Evolutionary conservation across 2,888 invertebrate species (phyloP).

Genomic region (Drosophila hamatofila): DNA sequence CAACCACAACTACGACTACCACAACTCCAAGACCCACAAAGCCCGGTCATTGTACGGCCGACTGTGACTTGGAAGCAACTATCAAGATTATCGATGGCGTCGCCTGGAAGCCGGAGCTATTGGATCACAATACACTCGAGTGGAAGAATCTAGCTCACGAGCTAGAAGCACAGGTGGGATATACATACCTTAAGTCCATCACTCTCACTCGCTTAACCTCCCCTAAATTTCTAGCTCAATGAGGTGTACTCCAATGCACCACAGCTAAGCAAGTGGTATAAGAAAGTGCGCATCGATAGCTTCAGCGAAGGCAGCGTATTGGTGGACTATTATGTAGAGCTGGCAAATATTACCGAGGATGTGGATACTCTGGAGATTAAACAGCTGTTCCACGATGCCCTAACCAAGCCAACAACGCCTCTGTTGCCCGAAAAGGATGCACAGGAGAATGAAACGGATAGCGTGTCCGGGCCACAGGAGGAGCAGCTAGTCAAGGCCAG

Average conservation of each 20-base stretch:
- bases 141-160: conserved; percentile 93
- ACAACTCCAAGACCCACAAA: conserved; percentile 90
- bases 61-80: conserved; percentile 94
- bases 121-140: conserved; percentile 94
- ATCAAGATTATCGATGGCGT: conserved; percentile 93
- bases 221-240: conserved; percentile 88
- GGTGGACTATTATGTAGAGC: conserved; percentile 94
- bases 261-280: conserved; percentile 92
- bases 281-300: conserved; percentile 93
- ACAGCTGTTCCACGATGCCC: conserved; percentile 88
- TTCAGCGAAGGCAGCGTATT: conserved; percentile 95
- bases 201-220: neutral
- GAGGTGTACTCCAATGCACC: conserved; percentile 92
- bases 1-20: conserved; percentile 90
- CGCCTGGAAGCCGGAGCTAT: conserved; percentile 93
- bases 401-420: conserved; percentile 85
- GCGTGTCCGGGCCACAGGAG: conserved; percentile 80
- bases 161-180: conserved; percentile 91
- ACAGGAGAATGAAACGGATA: conserved; percentile 86
- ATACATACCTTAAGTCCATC: rapidly evolving
- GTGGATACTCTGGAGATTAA: conserved; percentile 91
- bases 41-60: conserved; percentile 91
- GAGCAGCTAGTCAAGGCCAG: conserved; percentile 88
- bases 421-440: conserved; percentile 83
- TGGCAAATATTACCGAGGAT: conserved; percentile 90